Base-by-base conservation (phyloP, 1,140 invertebrate genomes). In the Argopecten irradians region DNA sequence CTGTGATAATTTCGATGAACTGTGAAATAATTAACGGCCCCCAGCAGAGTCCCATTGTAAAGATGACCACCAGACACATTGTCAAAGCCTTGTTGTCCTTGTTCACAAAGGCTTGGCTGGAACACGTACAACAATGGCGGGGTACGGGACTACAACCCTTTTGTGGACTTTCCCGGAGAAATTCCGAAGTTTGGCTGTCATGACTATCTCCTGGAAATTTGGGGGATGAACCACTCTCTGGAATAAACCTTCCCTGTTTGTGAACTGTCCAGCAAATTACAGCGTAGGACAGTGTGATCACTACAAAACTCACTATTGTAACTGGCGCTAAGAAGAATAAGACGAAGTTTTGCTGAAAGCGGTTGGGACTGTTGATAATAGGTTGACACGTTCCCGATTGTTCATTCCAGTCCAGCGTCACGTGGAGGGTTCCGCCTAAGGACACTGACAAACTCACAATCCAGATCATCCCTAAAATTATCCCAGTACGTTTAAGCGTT, bases 1-100 rank as follows among this genome's bases (percentile, higher is more conserved):
- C 93, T n/a, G 91, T 91, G 71, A 90, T 82, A 14, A 94, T 34
- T 86, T 92, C 91, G 34, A 94, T 83, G 88, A 93, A 90, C 84
- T 94, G 92, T 55, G 93, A 93, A n/a, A 93, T 92, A 85, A 94
- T 89, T 34, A 94, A 86, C 3, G 93, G 92, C 36, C 89, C 92
- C 93, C 93, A 94, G 88, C 93, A 94, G 36, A 94, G 88, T 34
- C 89, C 84, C 22, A 92, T 90, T 14, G 91, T 92, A 14, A 93
- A 82, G 39, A 92, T 94, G 32, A 93, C 93, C 34, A 94, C 91
- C 14, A 92, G 83, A 46, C 92, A 94, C 92, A 94, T 93, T 19
- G 91, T 93, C 39, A 91, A 71, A 0, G 92, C 93, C 82, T 93
- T 93, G 87, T 89, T 92, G 82, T 93, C 93, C 55, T 91, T 91